A percentile compares a stretch with the other conserved stretches of the same genome.
phyloP scores from a whole-genome alignment of 2,113 vertebrate genomes.

The Oryzias melastigma region DNA sequence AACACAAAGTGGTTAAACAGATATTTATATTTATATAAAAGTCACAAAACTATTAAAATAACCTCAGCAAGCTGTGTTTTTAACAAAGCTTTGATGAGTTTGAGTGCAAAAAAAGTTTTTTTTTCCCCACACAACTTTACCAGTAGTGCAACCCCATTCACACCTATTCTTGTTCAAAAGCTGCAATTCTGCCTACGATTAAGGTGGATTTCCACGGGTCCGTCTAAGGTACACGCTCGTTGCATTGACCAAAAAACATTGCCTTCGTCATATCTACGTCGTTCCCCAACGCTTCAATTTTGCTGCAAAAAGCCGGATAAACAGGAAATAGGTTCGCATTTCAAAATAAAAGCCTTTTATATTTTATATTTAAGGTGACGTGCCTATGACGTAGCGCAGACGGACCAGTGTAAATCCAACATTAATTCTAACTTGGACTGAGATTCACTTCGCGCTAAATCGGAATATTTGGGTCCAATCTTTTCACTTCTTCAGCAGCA shows the following conservation, averaged over 20 bases:
- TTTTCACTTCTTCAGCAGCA: conserved; percentile 8
- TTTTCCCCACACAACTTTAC: conserved; percentile 36
- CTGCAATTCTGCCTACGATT: conserved; percentile 3
- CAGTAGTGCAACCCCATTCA: conserved; percentile 66
- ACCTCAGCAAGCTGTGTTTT: conserved; percentile 65
- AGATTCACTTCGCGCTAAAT: not conserved
- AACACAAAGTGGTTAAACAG: conserved; percentile 59
- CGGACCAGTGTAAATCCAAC: too few species aligned
- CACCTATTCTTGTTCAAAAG: conserved; percentile 25
- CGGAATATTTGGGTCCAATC: conserved; percentile 6
- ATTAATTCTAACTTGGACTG: not conserved
- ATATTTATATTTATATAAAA: conserved; percentile 48
- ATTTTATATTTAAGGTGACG: too few species aligned
- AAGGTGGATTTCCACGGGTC: too few species aligned
- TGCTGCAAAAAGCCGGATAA: too few species aligned
- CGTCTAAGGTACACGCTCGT: too few species aligned
- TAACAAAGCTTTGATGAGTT: conserved; percentile 64
- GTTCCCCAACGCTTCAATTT: too few species aligned
- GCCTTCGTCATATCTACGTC: not conserved
- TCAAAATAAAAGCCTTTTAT: too few species aligned
- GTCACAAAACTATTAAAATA: conserved; percentile 23
- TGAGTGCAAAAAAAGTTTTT: conserved; percentile 66
- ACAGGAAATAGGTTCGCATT: too few species aligned
- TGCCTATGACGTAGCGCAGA: too few species aligned
- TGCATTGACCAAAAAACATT: too few species aligned